A percentile compares a stretch with the other conserved stretches of the same genome.
Conservation (phyloP, 2,888 invertebrate species). For the Dorcus parallelipipedus region DNA sequence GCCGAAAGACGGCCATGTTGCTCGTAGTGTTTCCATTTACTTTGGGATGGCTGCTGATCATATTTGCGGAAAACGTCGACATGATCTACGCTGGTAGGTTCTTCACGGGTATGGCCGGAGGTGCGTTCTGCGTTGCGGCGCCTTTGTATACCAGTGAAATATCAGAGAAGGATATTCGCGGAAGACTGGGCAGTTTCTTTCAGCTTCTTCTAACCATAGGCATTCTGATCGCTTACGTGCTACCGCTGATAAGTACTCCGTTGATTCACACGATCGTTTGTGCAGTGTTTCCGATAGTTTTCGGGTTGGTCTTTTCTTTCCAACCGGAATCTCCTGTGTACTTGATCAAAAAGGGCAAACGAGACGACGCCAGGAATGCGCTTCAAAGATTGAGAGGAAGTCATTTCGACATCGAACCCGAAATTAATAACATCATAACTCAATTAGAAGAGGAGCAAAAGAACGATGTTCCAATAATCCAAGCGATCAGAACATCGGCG, state of each 20-base stretch:
- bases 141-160: conserved; percentile 87
- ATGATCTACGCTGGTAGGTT: conserved; percentile 67
- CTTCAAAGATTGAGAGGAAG: conserved; percentile 70
- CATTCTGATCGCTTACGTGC: conserved; percentile 71
- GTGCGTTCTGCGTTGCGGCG: conserved; percentile 78
- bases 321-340: conserved; percentile 87
- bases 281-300: conserved; percentile 63
- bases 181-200: conserved; percentile 81
- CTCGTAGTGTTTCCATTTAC: conserved; percentile 64
- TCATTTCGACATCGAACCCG: conserved; percentile 62
- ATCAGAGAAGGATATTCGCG: conserved; percentile 77
- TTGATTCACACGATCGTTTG: conserved; percentile 63
- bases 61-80: conserved; percentile 59
- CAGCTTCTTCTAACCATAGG: conserved; percentile 82
- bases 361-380: conserved; percentile 65
- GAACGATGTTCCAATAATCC: conserved; percentile 55
- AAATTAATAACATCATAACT: conserved; percentile 60
- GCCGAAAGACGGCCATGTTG: conserved; percentile 69
- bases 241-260: conserved; percentile 55
- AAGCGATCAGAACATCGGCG: conserved; percentile 38
- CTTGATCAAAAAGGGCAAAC: conserved; percentile 61
- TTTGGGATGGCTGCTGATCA: conserved; percentile 70
- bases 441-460: conserved; percentile 54
- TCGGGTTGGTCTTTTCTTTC: conserved; percentile 68
- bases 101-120: conserved; percentile 67